Evolutionary conservation across 2,113 vertebrate species (phyloP).

Genomic region (Zosterops borbonicus): DNA sequence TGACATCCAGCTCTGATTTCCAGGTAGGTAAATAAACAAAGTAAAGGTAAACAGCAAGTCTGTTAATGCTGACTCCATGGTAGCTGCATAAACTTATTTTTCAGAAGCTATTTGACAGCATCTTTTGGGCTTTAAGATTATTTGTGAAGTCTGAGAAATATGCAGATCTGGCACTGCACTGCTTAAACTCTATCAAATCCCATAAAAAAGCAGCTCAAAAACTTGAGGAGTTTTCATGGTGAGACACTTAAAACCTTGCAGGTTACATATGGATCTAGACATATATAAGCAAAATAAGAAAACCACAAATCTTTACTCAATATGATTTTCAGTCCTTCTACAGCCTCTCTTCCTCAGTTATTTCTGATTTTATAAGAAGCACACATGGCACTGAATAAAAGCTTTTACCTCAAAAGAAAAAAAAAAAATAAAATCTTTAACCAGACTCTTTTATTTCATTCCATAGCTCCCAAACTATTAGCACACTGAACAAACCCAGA

Average conservation of each 20-base stretch:
- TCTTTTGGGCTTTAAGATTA: neutral
- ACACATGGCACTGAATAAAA: neutral
- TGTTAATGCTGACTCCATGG: neutral
- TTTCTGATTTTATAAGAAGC: neutral
- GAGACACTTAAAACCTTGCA: neutral
- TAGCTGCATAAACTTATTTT: neutral
- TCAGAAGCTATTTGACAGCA: neutral
- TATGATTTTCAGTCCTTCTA: neutral
- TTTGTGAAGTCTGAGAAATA: neutral
- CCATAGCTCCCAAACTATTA: neutral
- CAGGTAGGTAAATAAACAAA: neutral
- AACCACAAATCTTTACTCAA: neutral
- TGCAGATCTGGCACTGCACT: neutral
- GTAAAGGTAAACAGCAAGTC: neutral
- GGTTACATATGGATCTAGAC: neutral
- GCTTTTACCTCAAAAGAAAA: neutral
- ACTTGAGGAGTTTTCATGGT: neutral
- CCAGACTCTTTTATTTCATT: neutral
- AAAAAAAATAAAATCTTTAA: neutral
- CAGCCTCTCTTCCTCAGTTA: neutral
- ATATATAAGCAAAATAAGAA: neutral
- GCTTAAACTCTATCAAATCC: neutral
- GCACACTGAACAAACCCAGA: neutral
- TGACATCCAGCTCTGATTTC: neutral
- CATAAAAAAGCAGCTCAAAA: neutral